A percentile compares a stretch with the other conserved stretches of the same genome.
These are phyloP conservation scores for Axis porcinus DNA, from an alignment of 2,113 vertebrate species.

Conservation along the genomic window DNA sequence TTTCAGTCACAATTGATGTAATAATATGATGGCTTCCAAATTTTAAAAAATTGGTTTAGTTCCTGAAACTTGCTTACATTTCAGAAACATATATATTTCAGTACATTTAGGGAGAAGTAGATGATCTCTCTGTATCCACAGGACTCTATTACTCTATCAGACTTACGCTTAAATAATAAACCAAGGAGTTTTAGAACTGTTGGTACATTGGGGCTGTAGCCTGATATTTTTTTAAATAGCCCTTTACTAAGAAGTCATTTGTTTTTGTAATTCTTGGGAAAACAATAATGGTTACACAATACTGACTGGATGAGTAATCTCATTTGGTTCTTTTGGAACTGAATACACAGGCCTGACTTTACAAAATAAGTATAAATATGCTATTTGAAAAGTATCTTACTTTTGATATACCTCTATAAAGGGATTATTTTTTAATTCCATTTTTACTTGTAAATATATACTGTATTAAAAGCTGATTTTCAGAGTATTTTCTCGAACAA, in stretches of 20 bases:
- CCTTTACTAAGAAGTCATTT: background rate
- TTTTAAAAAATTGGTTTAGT: background rate
- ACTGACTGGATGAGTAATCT: background rate
- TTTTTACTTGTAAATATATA: background rate
- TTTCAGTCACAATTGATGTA: background rate
- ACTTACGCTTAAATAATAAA: background rate
- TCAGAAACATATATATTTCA: background rate
- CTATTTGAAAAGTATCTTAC: background rate
- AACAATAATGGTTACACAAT: background rate
- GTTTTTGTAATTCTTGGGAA: background rate
- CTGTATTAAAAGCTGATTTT: background rate
- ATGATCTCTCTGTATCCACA: background rate
- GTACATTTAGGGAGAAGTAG: constrained; percentile 1
- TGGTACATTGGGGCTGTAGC: background rate
- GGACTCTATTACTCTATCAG: background rate
- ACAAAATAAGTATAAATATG: background rate
- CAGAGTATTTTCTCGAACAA: background rate
- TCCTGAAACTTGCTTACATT: background rate
- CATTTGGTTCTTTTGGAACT: background rate
- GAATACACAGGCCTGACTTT: constrained; percentile 4
- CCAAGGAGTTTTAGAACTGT: background rate
- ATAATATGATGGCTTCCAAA: background rate
- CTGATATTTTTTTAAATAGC: background rate
- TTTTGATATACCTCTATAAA: background rate
- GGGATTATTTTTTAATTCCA: background rate